Base-by-base conservation (phyloP, 2,113 vertebrate species). In the Gavia stellata region DNA sequence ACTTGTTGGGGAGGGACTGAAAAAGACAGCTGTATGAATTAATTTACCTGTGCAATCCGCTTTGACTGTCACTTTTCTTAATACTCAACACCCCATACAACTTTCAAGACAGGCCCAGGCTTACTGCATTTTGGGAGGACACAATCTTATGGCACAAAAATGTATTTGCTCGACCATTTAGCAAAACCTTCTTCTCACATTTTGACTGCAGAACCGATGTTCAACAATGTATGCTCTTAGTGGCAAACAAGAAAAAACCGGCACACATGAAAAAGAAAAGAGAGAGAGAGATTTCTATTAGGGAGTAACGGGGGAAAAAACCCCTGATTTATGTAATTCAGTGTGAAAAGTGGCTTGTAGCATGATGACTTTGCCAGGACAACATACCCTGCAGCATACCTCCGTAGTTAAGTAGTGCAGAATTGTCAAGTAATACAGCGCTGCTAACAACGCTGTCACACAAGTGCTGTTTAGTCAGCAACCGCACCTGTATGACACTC, bases 391-490 rank as follows among this genome's bases (percentile, higher is more conserved):
- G 74, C 72, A 91, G 89, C 55, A n/a, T 70, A 78, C 79, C 83
- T 75, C 90, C 33, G 31, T 42, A 81, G 88, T 55, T 97, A 94
- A 96, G 88, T 31, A 74, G 87, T 33, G 31, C 87, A 72, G 95
- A 94, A 94, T 87, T 94, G 96, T 92, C 73, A 52, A 50, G 91
- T 55, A 96, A 95, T 45, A 68, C 53, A 47, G 97, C 12, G 25
- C 95, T 65, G 85, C 95, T 97, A 97, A 97, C 95, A 95, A 80
- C 2, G 0, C 95, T 96, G 89, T 95, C 96, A 94, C 95, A 86
- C 12, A 67, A 92, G 70, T 33, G 18, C 77, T 95, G 97, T 97
- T 96, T 86, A 98, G 97, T 98, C 98, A 98, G 97, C 96, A 68
- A 31, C 68, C 97, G 90, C 50, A 87, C 96, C 94, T 95, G 66